Evolutionary conservation across 2,888 invertebrate species (phyloP), one percentile per base, ranked within the genome.

Genomic region (Nineta flava): DNA sequence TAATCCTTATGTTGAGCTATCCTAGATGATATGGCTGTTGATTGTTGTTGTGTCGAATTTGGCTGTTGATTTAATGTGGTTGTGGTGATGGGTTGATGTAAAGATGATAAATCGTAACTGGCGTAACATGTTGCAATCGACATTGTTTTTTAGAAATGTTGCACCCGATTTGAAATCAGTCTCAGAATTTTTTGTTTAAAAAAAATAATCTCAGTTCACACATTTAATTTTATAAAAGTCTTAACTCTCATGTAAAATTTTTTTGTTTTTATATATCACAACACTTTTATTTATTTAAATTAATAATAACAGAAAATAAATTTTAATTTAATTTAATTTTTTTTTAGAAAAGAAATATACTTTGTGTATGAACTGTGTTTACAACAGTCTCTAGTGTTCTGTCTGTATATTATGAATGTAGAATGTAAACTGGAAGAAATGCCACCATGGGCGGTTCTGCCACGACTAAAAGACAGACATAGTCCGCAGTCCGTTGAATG

Each of bases 1-100:
- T 85, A 87, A 69, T 88, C 87, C 73, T 86, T 87, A 66, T 77
- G 76, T 41, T 40, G 53, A 10, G 53, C 48, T 21, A 47, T 49
- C 16, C 51, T 55, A 69, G 69, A 63, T 68, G 70, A 51, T 56
- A 50, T 62, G 65, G 63, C 60, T 49, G 58, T 58, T 55, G 60
- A 63, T 59, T 57, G 60, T 45, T 47, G 48, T 40, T 53, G 15
- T 26, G 66, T 71, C 69, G 65, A 71, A 69, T 65, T 71, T 69
- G 67, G 73, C 63, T 55, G 66, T 65, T 58, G 67, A 65, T 66
- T 59, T 55, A 58, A 59, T 65, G 62, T 69, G 69, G 41, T 47
- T 43, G 50, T 48, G 50, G 21, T 50, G 17, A 38, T 50, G 48
- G 45, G 49, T 50, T 42, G 53, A 21, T 19, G 66, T 71, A 69